phyloP scores from a whole-genome alignment of 1,140 invertebrate genomes.

The Hylaeus anthracinus region DNA sequence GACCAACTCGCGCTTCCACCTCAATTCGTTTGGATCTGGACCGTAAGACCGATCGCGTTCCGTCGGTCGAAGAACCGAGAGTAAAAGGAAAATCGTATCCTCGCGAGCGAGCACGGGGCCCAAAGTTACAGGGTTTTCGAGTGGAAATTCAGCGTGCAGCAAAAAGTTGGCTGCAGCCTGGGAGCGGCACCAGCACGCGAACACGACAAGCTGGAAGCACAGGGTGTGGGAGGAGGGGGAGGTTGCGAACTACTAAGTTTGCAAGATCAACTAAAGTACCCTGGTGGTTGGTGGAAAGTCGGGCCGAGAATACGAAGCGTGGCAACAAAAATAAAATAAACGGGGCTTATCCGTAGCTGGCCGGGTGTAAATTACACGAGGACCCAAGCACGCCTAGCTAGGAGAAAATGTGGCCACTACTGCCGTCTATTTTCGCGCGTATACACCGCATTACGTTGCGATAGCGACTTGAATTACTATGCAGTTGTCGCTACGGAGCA shows the following conservation, averaged over 20 bases:
- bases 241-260: conserved; percentile 53
- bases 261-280: conserved; percentile 65
- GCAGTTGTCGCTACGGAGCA: conserved; percentile 11
- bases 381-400: background rate
- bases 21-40: too few relatives aligned
- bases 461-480: conserved; percentile 36
- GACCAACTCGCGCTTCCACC: too few relatives aligned
- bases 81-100: conserved; percentile 32
- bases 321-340: conserved; percentile 65
- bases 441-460: conserved; percentile 34
- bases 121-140: conserved; percentile 39
- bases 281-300: conserved; percentile 57
- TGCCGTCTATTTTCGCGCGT: conserved; percentile 37
- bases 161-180: conserved; percentile 36
- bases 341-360: conserved; percentile 57
- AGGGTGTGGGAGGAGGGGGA: background rate
- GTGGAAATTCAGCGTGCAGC: conserved; percentile 46
- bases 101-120: background rate
- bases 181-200: conserved; percentile 14
- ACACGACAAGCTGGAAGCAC: conserved; percentile 36
- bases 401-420: conserved; percentile 40
- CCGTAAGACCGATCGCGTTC: too few relatives aligned
- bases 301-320: conserved; percentile 62
- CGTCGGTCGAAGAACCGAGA: conserved; percentile 6
- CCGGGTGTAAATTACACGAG: conserved; percentile 60